phyloP scores from a whole-genome alignment of 2,888 invertebrate genomes.

The Apodemia mormo region DNA sequence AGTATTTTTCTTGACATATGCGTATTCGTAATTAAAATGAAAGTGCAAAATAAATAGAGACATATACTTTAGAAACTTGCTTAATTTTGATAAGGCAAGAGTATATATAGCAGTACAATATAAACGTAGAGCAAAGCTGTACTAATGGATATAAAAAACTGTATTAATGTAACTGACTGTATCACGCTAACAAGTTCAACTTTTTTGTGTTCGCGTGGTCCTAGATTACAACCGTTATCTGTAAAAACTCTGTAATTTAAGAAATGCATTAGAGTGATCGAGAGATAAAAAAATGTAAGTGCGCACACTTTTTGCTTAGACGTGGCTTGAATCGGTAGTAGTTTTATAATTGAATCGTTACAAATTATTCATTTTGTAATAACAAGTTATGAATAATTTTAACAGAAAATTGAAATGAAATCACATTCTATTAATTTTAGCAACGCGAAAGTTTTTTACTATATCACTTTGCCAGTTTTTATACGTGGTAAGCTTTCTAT shows the following conservation, averaged over 20 bases:
- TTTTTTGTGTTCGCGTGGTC: background rate
- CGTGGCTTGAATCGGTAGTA: background rate
- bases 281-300: constrained; percentile 10
- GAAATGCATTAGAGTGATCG: background rate
- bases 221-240: constrained; percentile 3
- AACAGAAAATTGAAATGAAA: background rate
- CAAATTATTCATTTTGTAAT: background rate
- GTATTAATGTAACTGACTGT: background rate
- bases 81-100: too few species aligned
- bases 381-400: background rate
- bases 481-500: too few species aligned
- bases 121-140: too few species aligned
- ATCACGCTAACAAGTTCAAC: background rate
- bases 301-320: constrained; percentile 19
- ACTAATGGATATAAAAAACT: background rate
- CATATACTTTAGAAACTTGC: too few species aligned
- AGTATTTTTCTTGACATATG: too few species aligned
- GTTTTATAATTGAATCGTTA: constrained; percentile 5
- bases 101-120: too few species aligned
- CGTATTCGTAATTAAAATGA: too few species aligned
- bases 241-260: constrained; percentile 12
- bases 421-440: too few species aligned
- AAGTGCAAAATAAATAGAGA: too few species aligned
- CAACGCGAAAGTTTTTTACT: too few species aligned
- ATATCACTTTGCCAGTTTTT: too few species aligned